These are phyloP conservation scores for Phalanger gymnotis DNA, from an alignment of 2,797 vertebrate genomes.

Conservation along the genomic window DNA sequence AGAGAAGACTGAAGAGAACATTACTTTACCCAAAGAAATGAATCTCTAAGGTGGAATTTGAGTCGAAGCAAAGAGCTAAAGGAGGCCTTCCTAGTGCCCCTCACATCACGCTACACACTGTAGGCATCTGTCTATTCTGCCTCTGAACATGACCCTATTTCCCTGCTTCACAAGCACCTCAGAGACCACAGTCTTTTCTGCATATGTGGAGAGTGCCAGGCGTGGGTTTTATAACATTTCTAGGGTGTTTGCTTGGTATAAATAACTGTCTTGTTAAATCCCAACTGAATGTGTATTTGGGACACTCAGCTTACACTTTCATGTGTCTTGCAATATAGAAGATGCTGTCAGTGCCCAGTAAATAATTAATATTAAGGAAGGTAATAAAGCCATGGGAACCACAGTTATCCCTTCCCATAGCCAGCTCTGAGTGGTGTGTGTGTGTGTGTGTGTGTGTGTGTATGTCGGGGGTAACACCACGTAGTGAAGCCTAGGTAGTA, in stretches of 20 bases:
- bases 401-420: not conserved
- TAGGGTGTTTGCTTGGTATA: not conserved
- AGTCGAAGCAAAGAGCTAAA: not conserved
- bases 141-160: not conserved
- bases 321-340: not conserved
- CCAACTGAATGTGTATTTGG: slow-evolving; percentile 4
- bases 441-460: no score
- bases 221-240: not conserved
- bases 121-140: not conserved
- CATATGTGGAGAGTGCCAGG: not conserved
- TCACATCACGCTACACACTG: not conserved
- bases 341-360: not conserved
- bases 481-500: not conserved
- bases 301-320: not conserved
- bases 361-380: not conserved
- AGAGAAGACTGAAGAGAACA: not conserved
- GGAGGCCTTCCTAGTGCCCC: not conserved
- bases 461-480: not conserved
- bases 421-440: not conserved
- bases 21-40: not conserved
- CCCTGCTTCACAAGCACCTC: not conserved
- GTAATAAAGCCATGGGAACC: not conserved
- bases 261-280: not conserved
- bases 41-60: not conserved
- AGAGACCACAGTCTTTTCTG: not conserved